Conservation (phyloP, 35 echinoderm and acorn worm genomes). For the Amphiura filiformis region DNA sequence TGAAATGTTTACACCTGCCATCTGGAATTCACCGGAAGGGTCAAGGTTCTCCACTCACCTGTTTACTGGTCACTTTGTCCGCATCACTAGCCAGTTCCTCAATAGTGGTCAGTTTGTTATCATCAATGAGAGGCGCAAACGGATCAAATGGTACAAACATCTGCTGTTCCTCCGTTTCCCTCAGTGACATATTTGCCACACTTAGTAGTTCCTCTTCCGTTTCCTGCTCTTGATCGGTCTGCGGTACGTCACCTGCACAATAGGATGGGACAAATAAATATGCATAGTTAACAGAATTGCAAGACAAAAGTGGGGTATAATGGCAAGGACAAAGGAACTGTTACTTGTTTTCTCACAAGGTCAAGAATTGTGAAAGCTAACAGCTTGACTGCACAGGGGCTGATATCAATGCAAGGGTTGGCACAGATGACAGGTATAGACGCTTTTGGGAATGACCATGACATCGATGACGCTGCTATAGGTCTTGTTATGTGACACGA, state of each 20-base stretch:
- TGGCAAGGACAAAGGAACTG: too few relatives aligned
- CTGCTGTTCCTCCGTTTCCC: background rate
- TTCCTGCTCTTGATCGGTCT: conserved; percentile 21
- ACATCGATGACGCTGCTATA: too few relatives aligned
- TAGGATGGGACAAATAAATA: background rate
- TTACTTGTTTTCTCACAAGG: too few relatives aligned
- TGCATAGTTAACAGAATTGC: background rate
- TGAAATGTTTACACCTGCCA: too few relatives aligned
- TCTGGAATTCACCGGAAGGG: too few relatives aligned
- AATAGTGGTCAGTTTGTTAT: background rate
- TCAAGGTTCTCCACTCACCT: background rate
- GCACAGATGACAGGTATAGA: too few relatives aligned
- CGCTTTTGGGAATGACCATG: too few relatives aligned
- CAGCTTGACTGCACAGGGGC: too few relatives aligned
- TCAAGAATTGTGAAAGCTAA: too few relatives aligned
- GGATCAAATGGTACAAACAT: background rate
- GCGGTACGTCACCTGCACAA: background rate
- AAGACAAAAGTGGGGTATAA: too few relatives aligned
- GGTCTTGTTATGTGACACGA: too few relatives aligned
- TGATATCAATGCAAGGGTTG: too few relatives aligned
- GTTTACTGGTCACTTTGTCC: background rate
- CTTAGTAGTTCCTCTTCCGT: conserved; percentile 15
- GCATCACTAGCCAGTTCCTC: background rate
- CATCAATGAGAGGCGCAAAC: background rate
- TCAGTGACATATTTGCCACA: background rate